A percentile compares a stretch with the other conserved stretches of the same genome.
These are phyloP conservation scores for Mactromeris polynyma DNA, from an alignment of 2,888 invertebrate genomes.

Conservation along the genomic window DNA sequence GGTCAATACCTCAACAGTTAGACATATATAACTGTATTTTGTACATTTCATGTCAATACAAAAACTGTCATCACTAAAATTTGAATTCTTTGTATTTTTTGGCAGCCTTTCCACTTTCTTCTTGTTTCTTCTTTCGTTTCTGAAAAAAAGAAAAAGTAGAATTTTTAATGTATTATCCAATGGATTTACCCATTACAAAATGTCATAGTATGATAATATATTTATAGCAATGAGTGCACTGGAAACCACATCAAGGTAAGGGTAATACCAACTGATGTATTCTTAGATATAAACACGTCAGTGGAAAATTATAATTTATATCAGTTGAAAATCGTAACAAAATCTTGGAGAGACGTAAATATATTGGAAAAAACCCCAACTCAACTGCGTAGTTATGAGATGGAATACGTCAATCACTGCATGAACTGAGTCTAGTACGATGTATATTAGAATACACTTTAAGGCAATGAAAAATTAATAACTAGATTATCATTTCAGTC, in stretches of 20 bases:
- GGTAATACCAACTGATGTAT: no score
- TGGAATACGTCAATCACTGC: no score
- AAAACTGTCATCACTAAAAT: slow-evolving; percentile 89
- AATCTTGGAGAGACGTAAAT: no score
- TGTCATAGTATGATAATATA: neutral
- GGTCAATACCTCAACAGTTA: neutral
- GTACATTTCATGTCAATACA: neutral
- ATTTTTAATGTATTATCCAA: neutral
- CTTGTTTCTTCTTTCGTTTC: slow-evolving; percentile 95
- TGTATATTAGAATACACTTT: no score
- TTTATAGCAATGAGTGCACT: neutral
- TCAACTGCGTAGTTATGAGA: no score
- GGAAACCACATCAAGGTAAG: neutral
- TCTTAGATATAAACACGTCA: no score
- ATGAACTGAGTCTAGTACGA: no score
- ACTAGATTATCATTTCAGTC: no score
- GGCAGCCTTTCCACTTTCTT: slow-evolving; percentile 94
- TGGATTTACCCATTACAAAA: neutral
- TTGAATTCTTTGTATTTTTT: slow-evolving; percentile 99
- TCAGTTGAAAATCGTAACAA: no score
- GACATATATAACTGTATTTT: neutral
- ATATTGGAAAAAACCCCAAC: no score
- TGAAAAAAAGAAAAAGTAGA: slow-evolving; percentile 88
- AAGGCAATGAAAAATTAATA: no score
- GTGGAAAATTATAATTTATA: no score